phyloP scores from a whole-genome alignment of 2,113 vertebrate species.

The Stigmatopora argus region DNA sequence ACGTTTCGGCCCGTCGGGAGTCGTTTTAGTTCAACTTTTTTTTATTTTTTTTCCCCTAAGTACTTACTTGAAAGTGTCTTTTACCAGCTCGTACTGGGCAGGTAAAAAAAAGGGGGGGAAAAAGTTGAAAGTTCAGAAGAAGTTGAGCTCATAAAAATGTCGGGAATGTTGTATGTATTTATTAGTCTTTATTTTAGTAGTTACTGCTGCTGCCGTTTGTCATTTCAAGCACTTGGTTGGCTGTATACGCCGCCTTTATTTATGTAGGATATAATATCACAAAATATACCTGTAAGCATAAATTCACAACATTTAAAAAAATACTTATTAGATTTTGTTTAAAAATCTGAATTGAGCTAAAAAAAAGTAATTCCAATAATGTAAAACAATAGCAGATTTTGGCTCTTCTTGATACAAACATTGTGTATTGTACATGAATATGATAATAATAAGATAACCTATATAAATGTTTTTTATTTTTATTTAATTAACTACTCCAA shows the following conservation, averaged over 20 bases:
- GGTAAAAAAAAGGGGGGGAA: background rate
- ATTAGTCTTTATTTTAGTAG: slow-evolving; percentile 1
- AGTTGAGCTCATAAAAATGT: slow-evolving; percentile 9
- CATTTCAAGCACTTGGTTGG: background rate
- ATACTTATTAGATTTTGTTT: too few relatives aligned
- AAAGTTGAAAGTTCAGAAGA: background rate
- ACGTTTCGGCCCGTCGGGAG: background rate
- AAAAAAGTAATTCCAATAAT: too few relatives aligned
- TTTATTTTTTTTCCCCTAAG: background rate
- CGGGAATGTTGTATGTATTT: slow-evolving; percentile 9
- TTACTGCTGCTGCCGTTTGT: background rate
- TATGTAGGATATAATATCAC: background rate
- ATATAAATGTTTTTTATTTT: too few relatives aligned
- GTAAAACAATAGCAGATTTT: too few relatives aligned
- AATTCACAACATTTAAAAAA: background rate
- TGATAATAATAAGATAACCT: too few relatives aligned
- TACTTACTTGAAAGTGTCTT: slow-evolving; percentile 7
- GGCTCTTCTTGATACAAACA: too few relatives aligned
- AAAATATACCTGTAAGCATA: background rate
- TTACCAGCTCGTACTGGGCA: background rate
- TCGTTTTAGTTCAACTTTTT: background rate
- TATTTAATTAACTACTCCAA: too few relatives aligned
- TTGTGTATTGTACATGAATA: too few relatives aligned
- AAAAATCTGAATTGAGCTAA: too few relatives aligned
- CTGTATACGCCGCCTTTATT: background rate